These are phyloP conservation scores for Lasius fuliginosus DNA, from an alignment of 2,888 invertebrate species.

Conservation along the genomic window DNA sequence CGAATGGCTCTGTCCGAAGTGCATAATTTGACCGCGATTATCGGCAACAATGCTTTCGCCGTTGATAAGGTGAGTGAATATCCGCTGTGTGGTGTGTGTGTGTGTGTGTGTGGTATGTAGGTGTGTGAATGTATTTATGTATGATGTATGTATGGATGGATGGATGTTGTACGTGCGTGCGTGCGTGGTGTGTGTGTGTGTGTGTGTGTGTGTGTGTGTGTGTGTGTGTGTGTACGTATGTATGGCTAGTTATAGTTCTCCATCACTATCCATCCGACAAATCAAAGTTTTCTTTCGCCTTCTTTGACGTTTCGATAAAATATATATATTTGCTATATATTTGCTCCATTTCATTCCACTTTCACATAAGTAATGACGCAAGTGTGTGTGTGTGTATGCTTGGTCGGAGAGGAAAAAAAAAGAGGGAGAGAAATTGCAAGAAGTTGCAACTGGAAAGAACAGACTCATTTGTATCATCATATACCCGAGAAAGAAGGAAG, in stretches of 20 bases:
- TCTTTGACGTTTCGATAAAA: background rate
- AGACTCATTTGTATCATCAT: background rate
- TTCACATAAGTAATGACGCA: background rate
- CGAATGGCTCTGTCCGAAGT: conserved; percentile 84
- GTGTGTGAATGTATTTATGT: too few relatives aligned
- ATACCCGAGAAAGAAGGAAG: background rate
- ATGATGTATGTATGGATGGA: too few relatives aligned
- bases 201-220: too few relatives aligned
- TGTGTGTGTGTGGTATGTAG: too few relatives aligned
- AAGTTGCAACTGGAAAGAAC: background rate
- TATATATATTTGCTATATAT: background rate
- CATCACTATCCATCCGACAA: background rate
- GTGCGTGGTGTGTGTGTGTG: too few relatives aligned
- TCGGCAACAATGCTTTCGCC: conserved; percentile 82
- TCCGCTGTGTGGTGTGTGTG: background rate
- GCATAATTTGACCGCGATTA: conserved; percentile 82
- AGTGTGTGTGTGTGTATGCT: background rate
- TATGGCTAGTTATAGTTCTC: too few relatives aligned
- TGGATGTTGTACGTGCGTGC: too few relatives aligned
- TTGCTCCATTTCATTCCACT: background rate
- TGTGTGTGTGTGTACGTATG: too few relatives aligned
- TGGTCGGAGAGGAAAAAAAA: background rate
- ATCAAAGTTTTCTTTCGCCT: background rate
- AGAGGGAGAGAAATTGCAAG: background rate
- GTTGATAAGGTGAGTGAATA: conserved; percentile 79